Evolutionary conservation across 2,888 invertebrate genomes (phyloP).

Genomic region (Drosophila meridionalis): DNA sequence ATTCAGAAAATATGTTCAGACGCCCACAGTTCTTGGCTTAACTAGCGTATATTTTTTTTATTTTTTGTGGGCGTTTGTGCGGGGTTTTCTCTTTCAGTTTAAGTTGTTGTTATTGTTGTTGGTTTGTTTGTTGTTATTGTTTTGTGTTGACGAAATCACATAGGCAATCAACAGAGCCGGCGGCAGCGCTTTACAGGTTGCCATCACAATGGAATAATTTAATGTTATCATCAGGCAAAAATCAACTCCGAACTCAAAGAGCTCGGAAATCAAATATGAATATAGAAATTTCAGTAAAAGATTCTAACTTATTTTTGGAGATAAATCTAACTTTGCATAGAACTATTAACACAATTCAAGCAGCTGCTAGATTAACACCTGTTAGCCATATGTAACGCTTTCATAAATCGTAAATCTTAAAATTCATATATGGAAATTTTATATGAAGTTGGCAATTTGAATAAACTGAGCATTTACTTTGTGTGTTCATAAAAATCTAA

Average conservation of each 20-base stretch:
- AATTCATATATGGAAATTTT: neutral
- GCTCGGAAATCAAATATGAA: neutral
- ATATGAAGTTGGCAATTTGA: neutral
- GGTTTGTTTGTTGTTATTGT: slow-evolving; percentile 14
- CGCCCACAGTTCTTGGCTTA: slow-evolving; percentile 62
- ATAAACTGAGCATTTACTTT: neutral
- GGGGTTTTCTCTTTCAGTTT: slow-evolving; percentile 29
- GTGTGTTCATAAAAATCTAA: too few relatives aligned
- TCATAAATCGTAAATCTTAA: neutral
- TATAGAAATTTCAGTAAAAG: neutral
- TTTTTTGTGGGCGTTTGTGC: slow-evolving; percentile 60
- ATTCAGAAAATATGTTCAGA: slow-evolving; percentile 76
- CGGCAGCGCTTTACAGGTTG: slow-evolving; percentile 40
- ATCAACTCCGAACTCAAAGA: neutral
- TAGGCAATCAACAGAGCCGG: slow-evolving; percentile 41
- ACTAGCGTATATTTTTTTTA: slow-evolving; percentile 32
- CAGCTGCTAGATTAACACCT: neutral
- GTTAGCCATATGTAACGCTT: neutral
- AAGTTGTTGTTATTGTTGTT: slow-evolving; percentile 24
- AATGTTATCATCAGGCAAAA: neutral
- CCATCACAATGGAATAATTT: slow-evolving; percentile 13
- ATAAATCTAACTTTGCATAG: neutral
- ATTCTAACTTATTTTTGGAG: neutral
- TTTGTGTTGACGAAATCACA: slow-evolving; percentile 37
- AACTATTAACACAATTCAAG: neutral